Evolutionary conservation across 30 jellyfish, hydroid and myxozoan genomes (phyloP).

Genomic region (Cassiopea xamachana): DNA sequence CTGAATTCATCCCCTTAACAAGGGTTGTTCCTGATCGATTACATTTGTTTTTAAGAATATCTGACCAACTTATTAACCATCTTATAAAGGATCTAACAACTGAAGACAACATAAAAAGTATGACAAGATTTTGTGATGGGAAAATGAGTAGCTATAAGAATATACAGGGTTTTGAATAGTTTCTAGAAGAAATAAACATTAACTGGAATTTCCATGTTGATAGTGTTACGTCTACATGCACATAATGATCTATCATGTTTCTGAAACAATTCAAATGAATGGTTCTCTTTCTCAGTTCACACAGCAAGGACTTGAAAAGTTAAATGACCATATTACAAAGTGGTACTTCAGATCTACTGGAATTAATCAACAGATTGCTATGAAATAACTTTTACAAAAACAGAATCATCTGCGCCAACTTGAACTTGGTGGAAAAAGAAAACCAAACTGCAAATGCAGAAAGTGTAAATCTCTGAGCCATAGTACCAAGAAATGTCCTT

Average conservation of each 20-base stretch:
- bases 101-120: background rate
- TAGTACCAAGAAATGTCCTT: too few species aligned
- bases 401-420: background rate
- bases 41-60: background rate
- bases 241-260: background rate
- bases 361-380: background rate
- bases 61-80: conserved; percentile 6
- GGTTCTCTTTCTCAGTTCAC: conserved; percentile 7
- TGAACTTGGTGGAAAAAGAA: background rate
- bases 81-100: background rate
- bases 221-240: background rate
- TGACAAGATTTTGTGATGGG: too few species aligned
- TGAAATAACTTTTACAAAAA: background rate
- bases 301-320: conserved; percentile 16
- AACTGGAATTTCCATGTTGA: background rate
- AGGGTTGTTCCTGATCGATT: conserved; percentile 5
- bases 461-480: too few species aligned
- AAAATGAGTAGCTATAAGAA: too few species aligned
- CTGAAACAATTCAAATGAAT: background rate
- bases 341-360: conserved; percentile 19
- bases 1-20: conserved; percentile 3
- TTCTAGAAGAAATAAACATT: too few species aligned
- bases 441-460: background rate
- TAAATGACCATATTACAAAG: background rate
- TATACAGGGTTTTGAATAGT: too few species aligned